Conservation (phyloP, 2,797 vertebrate genomes). For the Anomalospiza imberbis region DNA sequence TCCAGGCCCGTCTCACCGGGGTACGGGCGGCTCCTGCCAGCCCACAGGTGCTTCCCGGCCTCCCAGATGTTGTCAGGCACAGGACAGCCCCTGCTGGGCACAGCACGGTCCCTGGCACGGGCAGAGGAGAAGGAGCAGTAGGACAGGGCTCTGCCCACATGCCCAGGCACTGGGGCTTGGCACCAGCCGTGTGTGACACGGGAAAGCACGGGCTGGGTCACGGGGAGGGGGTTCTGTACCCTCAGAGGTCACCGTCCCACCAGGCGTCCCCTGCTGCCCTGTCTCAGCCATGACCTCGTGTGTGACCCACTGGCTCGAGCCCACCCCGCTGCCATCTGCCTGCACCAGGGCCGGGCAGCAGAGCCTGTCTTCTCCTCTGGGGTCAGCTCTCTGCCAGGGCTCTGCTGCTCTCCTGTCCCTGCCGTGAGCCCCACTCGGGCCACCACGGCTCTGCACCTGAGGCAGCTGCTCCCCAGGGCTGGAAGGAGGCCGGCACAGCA, state of each 20-base stretch:
- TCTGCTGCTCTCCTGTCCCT: background rate
- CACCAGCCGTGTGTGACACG: fast-evolving
- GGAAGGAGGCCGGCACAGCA: background rate
- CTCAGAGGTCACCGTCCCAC: background rate
- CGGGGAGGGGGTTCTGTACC: fast-evolving
- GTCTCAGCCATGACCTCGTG: fast-evolving
- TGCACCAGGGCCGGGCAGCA: too few relatives aligned
- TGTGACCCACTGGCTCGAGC: background rate
- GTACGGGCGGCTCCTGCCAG: background rate
- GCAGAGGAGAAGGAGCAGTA: background rate
- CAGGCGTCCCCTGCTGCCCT: background rate
- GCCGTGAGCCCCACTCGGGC: background rate
- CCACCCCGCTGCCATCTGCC: background rate
- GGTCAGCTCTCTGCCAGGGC: too few relatives aligned
- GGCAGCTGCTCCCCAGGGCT: background rate
- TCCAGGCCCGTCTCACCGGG: background rate
- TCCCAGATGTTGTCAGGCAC: background rate
- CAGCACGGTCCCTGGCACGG: background rate
- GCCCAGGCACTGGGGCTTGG: fast-evolving
- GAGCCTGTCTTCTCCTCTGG: background rate
- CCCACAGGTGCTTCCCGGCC: background rate
- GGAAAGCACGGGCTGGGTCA: background rate
- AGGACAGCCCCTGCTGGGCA: background rate
- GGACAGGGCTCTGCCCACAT: background rate
- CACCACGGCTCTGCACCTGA: background rate